A percentile compares a stretch with the other conserved stretches of the same genome.
phyloP scores from a whole-genome alignment of 2,888 invertebrate genomes.

The Carpatolechia fugitivella region DNA sequence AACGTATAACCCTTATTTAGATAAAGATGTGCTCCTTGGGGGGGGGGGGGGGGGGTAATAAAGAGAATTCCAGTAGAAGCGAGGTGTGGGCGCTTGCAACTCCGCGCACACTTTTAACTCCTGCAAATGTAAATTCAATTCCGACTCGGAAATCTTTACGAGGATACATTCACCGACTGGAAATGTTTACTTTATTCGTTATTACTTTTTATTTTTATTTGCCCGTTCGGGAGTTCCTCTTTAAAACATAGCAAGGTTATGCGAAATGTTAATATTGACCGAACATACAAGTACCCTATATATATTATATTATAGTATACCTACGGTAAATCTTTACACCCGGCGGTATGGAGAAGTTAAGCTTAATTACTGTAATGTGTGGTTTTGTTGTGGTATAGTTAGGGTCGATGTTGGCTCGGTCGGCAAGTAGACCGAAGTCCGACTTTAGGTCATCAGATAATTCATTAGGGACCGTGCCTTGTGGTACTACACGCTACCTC shows the following conservation, averaged over 20 bases:
- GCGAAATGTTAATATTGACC: constrained; percentile 45
- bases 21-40: too few species aligned
- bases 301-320: too few species aligned
- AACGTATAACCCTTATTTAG: too few species aligned
- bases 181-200: constrained; percentile 49
- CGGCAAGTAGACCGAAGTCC: constrained; percentile 17
- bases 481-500: constrained; percentile 43
- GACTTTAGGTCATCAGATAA: constrained; percentile 42
- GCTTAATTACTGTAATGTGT: constrained; percentile 32
- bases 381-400: constrained; percentile 40
- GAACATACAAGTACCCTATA: constrained; percentile 17
- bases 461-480: constrained; percentile 34
- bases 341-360: constrained; percentile 28
- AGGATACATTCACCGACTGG: constrained; percentile 42
- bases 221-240: constrained; percentile 12
- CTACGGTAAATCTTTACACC: constrained; percentile 16
- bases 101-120: constrained; percentile 33
- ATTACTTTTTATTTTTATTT: constrained; percentile 35
- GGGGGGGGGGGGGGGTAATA: too few species aligned
- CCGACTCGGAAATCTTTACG: constrained; percentile 49
- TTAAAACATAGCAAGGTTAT: constrained; percentile 27
- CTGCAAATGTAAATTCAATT: constrained; percentile 54
- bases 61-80: constrained; percentile 42
- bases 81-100: constrained; percentile 47
- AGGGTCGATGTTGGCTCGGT: constrained; percentile 35